phyloP scores from a whole-genome alignment of 2,888 invertebrate species.

The Clivina fossor region DNA sequence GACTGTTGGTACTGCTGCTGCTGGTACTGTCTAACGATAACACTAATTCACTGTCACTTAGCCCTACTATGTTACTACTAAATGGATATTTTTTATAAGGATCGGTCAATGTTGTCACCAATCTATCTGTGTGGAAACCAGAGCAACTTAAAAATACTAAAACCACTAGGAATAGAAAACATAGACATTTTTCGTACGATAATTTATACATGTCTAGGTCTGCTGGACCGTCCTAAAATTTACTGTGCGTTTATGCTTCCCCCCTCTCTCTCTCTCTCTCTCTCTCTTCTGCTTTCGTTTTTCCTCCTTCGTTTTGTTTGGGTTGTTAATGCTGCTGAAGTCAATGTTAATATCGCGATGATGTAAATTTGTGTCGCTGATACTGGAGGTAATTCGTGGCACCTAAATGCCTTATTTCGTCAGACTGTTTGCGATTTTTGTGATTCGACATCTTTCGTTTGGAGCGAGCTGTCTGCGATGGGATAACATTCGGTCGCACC shows the following conservation, averaged over 20 bases:
- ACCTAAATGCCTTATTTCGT: slow-evolving; percentile 47
- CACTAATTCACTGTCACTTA: slow-evolving; percentile 22
- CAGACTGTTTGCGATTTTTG: slow-evolving; percentile 44
- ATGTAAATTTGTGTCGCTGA: background rate
- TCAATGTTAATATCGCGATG: no score
- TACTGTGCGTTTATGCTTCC: no score
- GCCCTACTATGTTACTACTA: slow-evolving; percentile 26
- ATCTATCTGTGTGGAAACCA: slow-evolving; percentile 54
- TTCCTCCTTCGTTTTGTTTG: no score
- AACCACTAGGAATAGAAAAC: slow-evolving; percentile 53
- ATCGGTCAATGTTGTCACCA: slow-evolving; percentile 29
- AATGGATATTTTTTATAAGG: slow-evolving; percentile 30
- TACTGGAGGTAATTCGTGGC: slow-evolving; percentile 43
- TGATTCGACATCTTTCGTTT: slow-evolving; percentile 49
- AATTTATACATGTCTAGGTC: slow-evolving; percentile 52
- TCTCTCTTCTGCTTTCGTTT: no score
- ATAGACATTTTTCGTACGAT: slow-evolving; percentile 54
- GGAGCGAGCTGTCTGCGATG: slow-evolving; percentile 42
- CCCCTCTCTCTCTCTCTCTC: no score
- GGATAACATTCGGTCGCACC: slow-evolving; percentile 20
- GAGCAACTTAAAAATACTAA: slow-evolving; percentile 53
- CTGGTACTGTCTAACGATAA: slow-evolving; percentile 8
- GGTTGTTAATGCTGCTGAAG: no score
- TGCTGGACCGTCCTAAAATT: no score
- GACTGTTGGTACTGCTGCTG: no score